Percentiles rank a stretch among this genome's conserved stretches.
phyloP scores from a whole-genome alignment of 2,113 vertebrate genomes.

The Perca flavescens region DNA sequence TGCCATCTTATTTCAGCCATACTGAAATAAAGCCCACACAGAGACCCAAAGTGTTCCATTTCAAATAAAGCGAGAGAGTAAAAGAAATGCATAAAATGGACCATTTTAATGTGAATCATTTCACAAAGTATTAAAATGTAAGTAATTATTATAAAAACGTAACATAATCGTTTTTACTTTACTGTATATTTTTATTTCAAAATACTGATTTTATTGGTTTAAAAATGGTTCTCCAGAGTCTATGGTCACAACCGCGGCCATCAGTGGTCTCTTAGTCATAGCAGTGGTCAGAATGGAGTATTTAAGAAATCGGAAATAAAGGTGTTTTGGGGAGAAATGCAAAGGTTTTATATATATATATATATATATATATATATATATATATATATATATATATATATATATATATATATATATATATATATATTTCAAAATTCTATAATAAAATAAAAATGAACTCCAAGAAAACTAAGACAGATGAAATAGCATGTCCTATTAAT shows the following conservation, averaged over 20 bases:
- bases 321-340: no score
- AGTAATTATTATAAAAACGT: neutral
- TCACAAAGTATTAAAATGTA: neutral
- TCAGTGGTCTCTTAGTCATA: no score
- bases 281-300: no score
- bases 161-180: neutral
- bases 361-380: no score
- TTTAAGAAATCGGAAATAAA: no score
- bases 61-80: neutral
- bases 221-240: no score
- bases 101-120: neutral
- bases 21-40: neutral
- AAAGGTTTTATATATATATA: no score
- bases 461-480: neutral
- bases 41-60: neutral
- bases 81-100: neutral
- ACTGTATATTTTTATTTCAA: neutral
- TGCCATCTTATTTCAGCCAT: neutral
- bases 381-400: no score
- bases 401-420: no score
- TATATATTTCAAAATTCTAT: neutral
- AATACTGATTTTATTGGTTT: no score
- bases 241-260: no score
- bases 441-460: neutral
- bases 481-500: neutral